Evolutionary conservation across 1,140 invertebrate species (phyloP).

Genomic region (Macrostomum lignano): DNA sequence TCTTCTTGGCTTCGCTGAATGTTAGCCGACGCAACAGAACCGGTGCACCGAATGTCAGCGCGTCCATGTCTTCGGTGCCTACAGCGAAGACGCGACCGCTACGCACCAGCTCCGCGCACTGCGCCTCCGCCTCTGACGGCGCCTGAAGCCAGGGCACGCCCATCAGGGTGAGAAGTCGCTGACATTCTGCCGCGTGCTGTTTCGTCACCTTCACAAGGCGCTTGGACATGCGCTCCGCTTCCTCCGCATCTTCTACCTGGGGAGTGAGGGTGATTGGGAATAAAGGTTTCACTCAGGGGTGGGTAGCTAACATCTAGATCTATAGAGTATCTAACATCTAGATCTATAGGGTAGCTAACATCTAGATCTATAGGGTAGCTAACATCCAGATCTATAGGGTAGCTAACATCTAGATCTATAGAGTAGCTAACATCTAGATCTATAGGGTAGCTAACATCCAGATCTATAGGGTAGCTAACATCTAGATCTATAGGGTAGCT

Average conservation of each 20-base stretch:
- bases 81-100: constrained; percentile 68
- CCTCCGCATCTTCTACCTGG: constrained; percentile 47
- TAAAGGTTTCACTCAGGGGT: no score
- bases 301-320: no score
- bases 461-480: no score
- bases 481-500: no score
- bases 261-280: no score
- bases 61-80: constrained; percentile 99
- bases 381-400: no score
- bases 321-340: no score
- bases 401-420: no score
- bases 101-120: constrained; percentile 77
- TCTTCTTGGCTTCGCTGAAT: constrained; percentile 82
- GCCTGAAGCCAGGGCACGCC: constrained; percentile 85
- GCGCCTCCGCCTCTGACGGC: constrained; percentile 92
- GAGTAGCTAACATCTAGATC: no score
- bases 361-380: no score
- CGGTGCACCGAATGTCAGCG: constrained; percentile 69
- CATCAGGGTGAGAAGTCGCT: constrained; percentile 61
- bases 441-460: no score
- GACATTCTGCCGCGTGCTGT: constrained; percentile 61
- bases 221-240: constrained; percentile 71
- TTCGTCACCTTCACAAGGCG: constrained; percentile 76
- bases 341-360: no score
- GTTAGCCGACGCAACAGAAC: constrained; percentile 66